Evolutionary conservation across 2,888 invertebrate species (phyloP).

Genomic region (Sinohyriopsis cumingii): DNA sequence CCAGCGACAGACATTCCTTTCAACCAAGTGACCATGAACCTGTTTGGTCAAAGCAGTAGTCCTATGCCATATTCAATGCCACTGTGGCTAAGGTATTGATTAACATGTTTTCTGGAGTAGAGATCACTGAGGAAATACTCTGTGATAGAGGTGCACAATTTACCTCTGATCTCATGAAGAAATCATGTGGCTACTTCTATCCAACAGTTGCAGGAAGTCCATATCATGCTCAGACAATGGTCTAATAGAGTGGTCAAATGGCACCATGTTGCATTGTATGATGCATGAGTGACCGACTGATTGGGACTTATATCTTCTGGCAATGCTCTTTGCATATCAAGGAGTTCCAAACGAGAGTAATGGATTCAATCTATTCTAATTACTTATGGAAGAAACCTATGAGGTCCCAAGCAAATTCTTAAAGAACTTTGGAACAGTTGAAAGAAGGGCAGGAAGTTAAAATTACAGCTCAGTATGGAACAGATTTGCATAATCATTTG

Average conservation of each 20-base stretch:
- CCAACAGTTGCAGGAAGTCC: background rate
- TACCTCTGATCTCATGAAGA: slow-evolving; percentile 11
- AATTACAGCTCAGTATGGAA: slow-evolving; percentile 26
- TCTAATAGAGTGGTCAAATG: slow-evolving; percentile 36
- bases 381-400: slow-evolving; percentile 20
- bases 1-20: background rate
- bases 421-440: slow-evolving; percentile 16
- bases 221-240: slow-evolving; percentile 2
- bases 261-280: slow-evolving; percentile 35
- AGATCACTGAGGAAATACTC: slow-evolving; percentile 1
- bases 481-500: slow-evolving; percentile 30
- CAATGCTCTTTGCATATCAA: slow-evolving; percentile 33
- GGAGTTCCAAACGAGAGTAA: slow-evolving; percentile 24
- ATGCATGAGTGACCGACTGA: slow-evolving; percentile 21
- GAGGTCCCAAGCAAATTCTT: slow-evolving; percentile 18
- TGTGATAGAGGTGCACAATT: slow-evolving; percentile 9
- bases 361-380: slow-evolving; percentile 27
- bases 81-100: slow-evolving; percentile 3
- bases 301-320: slow-evolving; percentile 35
- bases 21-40: background rate
- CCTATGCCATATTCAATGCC: background rate
- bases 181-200: slow-evolving; percentile 2
- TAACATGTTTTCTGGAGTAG: slow-evolving; percentile 1
- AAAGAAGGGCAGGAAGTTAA: background rate
- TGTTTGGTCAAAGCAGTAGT: background rate